phyloP scores from a whole-genome alignment of 2,113 vertebrate genomes.

The Carettochelys insculpta region DNA sequence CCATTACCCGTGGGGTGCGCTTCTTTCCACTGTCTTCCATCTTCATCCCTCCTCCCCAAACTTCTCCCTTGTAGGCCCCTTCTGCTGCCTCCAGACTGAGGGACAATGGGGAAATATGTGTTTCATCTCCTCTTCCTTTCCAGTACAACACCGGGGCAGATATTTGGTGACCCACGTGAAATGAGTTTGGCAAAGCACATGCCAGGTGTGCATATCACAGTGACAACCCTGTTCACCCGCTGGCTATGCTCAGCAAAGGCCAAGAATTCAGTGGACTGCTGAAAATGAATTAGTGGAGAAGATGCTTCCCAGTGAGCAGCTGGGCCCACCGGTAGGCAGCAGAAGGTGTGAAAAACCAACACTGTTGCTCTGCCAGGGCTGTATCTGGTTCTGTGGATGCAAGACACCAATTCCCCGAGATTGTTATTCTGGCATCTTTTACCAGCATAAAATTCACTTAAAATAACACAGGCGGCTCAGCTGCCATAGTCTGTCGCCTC shows the following conservation, averaged over 20 bases:
- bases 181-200: not conserved
- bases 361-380: not conserved
- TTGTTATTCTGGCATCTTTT: not conserved
- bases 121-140: not conserved
- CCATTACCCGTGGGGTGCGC: not conserved
- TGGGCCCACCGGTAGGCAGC: not conserved
- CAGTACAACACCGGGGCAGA: not conserved
- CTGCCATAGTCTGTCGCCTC: not conserved
- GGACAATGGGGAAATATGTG: no score
- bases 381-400: not conserved
- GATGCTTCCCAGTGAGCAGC: not conserved
- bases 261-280: not conserved
- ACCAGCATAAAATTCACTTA: not conserved
- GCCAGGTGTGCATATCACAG: not conserved
- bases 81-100: not conserved
- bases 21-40: not conserved
- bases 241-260: not conserved
- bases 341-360: not conserved
- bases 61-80: not conserved
- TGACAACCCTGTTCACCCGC: not conserved
- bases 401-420: not conserved
- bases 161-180: not conserved
- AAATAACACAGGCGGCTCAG: not conserved
- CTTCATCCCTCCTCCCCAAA: not conserved
- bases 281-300: not conserved